Base-by-base conservation (phyloP, 2,113 vertebrate genomes). In the Paramisgurnus dabryanus region DNA sequence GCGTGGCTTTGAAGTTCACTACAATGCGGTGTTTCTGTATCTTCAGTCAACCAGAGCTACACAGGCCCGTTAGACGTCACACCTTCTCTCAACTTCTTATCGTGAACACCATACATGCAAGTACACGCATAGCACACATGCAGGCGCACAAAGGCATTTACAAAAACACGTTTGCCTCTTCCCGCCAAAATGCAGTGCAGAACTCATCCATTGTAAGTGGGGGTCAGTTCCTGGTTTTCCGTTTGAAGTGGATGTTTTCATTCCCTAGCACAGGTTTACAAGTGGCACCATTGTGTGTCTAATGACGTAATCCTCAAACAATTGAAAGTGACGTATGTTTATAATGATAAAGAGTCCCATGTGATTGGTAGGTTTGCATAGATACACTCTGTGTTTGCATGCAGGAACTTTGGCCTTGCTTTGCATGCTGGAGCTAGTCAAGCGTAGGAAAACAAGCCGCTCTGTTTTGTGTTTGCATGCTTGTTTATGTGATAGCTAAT, bases 351-450 rank as follows among this genome's bases (percentile, higher is more conserved):
- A 45, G 41, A 72, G 49, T 5, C 55, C 60, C 41, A 47, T 75
- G 7, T 75, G 72, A 75, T 17, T 55, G 9, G 22, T 8, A 49
- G 4, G 3, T 80, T 80, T 80, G 72, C 77, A 70, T 80, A 69
- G 41, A 75, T 40, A 73, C 72, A 43, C 75, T 40, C 65, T 63
- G 17, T 9, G 50, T 83, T 83, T 83, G 82, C 82, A 83, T 80
- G 58, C 68, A 80, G 69, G 49, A 73, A 39, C 18, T 69, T 57
- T 47, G 40, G 18, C 45, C 64, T 75, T 74, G 71, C 45, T 69
- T 75, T 74, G 71, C 82, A 83, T 83, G 77, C 18, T 4, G 58
- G 50, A 76, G 71, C 13, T 83, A 63, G n/a, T 39, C 70, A 70
- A 66, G 69, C 61, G 4, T 73, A 53, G 27, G 55, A 60, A 58